Conservation (phyloP, 2,113 vertebrate genomes). For the Crypturellus undulatus region DNA sequence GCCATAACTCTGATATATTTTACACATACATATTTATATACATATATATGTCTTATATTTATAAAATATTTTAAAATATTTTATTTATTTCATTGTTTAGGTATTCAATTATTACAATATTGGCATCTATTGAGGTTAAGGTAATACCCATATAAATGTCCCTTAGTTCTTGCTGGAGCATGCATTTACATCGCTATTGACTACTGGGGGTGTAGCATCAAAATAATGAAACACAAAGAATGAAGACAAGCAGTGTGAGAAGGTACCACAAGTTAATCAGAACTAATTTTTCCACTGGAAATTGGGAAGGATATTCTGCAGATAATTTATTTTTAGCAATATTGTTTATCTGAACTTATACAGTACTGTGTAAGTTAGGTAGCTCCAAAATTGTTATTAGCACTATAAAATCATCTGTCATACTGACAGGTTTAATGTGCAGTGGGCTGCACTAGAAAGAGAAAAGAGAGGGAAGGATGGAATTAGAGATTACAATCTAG, state of each 20-base stretch:
- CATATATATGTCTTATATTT: not conserved
- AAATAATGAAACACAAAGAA: not conserved
- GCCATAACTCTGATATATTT: not conserved
- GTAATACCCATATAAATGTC: not conserved
- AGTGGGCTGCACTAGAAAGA: too few relatives aligned
- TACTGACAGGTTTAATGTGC: not conserved
- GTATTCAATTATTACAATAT: not conserved
- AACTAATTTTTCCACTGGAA: not conserved
- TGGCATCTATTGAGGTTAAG: not conserved
- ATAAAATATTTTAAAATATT: too few relatives aligned
- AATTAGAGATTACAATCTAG: not conserved
- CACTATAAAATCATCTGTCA: not conserved
- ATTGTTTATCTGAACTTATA: not conserved
- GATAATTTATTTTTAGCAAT: not conserved
- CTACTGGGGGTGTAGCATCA: not conserved
- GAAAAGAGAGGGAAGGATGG: not conserved
- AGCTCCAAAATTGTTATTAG: not conserved
- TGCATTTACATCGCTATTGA: not conserved
- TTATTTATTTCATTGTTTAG: not conserved
- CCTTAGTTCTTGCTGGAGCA: not conserved
- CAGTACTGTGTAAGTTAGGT: not conserved
- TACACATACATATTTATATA: not conserved
- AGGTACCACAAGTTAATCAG: not conserved
- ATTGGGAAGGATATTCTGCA: not conserved
- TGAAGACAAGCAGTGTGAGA: not conserved